A percentile compares a stretch with the other conserved stretches of the same genome.
Evolutionary conservation across 2,888 invertebrate genomes (phyloP).

Genomic region (Tipula helvola): DNA sequence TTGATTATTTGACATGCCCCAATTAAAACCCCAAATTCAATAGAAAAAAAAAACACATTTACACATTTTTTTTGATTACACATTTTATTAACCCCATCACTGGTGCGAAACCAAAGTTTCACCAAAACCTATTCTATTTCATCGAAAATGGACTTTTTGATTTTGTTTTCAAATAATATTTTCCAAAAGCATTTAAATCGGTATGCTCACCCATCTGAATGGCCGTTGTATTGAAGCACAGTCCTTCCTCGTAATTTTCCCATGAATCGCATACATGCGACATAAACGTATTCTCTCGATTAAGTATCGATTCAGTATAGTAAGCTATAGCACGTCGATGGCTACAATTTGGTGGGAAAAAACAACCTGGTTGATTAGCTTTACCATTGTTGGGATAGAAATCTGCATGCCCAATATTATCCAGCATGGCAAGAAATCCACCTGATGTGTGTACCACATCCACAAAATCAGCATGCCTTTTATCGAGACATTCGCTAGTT

Average conservation of each 20-base stretch:
- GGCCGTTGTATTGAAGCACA: constrained; percentile 25
- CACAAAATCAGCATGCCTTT: background rate
- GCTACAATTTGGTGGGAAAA: constrained; percentile 39
- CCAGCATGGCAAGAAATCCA: constrained; percentile 20
- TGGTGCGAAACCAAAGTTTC: background rate
- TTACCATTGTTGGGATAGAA: constrained; percentile 63
- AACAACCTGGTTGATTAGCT: constrained; percentile 55
- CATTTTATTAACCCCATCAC: no score
- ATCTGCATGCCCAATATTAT: constrained; percentile 52
- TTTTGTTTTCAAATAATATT: constrained; percentile 48
- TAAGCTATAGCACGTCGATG: constrained; percentile 50
- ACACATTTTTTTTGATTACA: no score
- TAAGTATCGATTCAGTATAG: constrained; percentile 50
- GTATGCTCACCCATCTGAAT: constrained; percentile 46
- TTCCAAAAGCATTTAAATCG: constrained; percentile 37
- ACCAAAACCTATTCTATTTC: background rate
- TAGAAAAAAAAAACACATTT: no score
- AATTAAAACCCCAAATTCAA: no score
- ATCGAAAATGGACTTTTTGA: constrained; percentile 41
- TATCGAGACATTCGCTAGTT: background rate
- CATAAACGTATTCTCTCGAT: constrained; percentile 37
- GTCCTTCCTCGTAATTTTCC: constrained; percentile 25
- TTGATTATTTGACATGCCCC: no score
- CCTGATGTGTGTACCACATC: background rate
- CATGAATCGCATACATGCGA: constrained; percentile 45